Base-by-base conservation (phyloP, 2,888 invertebrate genomes). In the Malacosoma neustria region DNA sequence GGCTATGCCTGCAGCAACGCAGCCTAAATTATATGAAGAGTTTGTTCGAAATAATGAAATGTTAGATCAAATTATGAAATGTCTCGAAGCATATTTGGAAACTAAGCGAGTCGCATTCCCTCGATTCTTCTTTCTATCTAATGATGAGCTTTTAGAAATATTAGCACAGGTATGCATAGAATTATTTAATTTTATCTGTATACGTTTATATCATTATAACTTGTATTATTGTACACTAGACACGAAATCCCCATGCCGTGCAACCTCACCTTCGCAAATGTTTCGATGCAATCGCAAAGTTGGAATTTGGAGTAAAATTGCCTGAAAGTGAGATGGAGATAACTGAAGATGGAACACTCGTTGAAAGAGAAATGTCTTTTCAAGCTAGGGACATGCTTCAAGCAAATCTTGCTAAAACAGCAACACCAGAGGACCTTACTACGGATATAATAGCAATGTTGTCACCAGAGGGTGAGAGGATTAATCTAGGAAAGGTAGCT, bases 191-290 rank as follows among this genome's bases (percentile, higher is more conserved):
- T 4, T 11, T 15, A 11, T 11, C 4, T 34, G 12, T 30, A 6
- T 14, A 1, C 1, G 15, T 30, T 1, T 34, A 22, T 32, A 22
- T 29, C 29, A 9, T 14, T 30, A 11, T 15, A 13, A 13, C 29
- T 4, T 14, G 13, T 11, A 43, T 37, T 13, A 39, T 11, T 12
- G 11, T n/a, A 43, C 36, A 38, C 6, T 52, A 91, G 89, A 95
- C 95, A 0, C 87, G 93, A 49, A 94, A 96, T 67, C 95, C 96
- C 0, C 92, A 92, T 53, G 95, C 96, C 0, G 96, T 97, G 0
- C 96, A 97, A 64, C 94, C 95, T 6, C 95, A 96, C 77, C 79
- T 97, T 35, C 88, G 95, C 36, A 96, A 97, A 72, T 97, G 96
- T 57, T 97, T 97, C 62, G 94, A 94, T 63, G 94, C 93, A 2